phyloP scores from a whole-genome alignment of 64 coral and sea anemone genomes.

The Acropora tenuis region DNA sequence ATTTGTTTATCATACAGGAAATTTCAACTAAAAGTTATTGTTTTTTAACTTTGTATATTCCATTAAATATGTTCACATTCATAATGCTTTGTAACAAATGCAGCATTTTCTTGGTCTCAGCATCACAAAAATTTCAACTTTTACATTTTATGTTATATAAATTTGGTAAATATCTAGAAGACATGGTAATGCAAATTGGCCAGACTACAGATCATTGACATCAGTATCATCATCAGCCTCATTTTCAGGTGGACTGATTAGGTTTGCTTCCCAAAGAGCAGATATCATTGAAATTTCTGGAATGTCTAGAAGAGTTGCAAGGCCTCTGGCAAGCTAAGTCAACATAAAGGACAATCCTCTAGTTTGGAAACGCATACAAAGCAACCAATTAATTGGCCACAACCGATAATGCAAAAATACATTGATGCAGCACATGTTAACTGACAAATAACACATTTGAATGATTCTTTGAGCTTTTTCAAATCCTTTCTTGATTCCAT shows the following conservation, averaged over 20 bases:
- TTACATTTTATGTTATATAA: constrained; percentile 4
- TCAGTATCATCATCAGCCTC: constrained; percentile 1
- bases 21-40: too few relatives aligned
- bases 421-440: too few relatives aligned
- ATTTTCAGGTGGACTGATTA: not conserved
- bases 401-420: too few relatives aligned
- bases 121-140: constrained; percentile 8
- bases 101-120: not conserved
- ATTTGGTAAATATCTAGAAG: not conserved
- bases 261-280: constrained; percentile 12
- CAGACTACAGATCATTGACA: not conserved
- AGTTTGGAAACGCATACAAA: not conserved
- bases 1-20: too few relatives aligned
- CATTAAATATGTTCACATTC: not conserved
- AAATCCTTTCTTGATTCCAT: constrained; percentile 17
- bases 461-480: not conserved
- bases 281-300: constrained; percentile 29
- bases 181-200: too few relatives aligned
- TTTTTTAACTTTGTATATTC: too few relatives aligned
- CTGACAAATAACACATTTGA: constrained; percentile 17
- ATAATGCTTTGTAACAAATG: not conserved
- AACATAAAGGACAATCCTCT: constrained; percentile 28
- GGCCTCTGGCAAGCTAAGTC: constrained; percentile 1
- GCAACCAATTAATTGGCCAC: too few relatives aligned
- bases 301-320: not conserved